A percentile compares a stretch with the other conserved stretches of the same genome.
Evolutionary conservation across 2,888 invertebrate genomes (phyloP).

Genomic region (Hemaris fuciformis): DNA sequence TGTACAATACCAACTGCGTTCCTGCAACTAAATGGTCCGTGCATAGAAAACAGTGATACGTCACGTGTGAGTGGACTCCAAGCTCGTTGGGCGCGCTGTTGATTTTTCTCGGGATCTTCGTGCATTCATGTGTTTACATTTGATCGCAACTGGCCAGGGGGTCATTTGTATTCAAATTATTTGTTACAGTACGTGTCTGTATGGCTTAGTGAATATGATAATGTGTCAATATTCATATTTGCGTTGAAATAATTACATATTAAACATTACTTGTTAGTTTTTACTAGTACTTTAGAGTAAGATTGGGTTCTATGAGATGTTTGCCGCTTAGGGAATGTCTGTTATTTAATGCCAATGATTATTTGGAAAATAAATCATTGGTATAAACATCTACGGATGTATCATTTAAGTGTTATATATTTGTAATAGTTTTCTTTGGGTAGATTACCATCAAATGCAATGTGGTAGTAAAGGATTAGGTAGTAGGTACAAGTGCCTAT

Average conservation of each 20-base stretch:
- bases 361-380: too few species aligned
- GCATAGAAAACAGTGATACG: slow-evolving; percentile 2
- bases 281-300: too few species aligned
- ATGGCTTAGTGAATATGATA: neutral
- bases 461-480: too few species aligned
- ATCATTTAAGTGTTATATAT: too few species aligned
- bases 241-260: neutral
- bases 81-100: neutral
- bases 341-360: too few species aligned
- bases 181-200: neutral
- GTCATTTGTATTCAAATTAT: slow-evolving; percentile 2
- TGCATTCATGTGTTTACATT: neutral
- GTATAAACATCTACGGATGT: too few species aligned
- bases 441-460: too few species aligned
- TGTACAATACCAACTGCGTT: slow-evolving; percentile 4
- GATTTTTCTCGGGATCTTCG: neutral
- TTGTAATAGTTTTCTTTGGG: too few species aligned
- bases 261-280: too few species aligned
- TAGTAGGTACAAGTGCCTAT: too few species aligned
- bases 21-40: neutral
- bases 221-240: neutral
- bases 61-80: neutral
- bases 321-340: too few species aligned
- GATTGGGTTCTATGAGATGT: too few species aligned
- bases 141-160: neutral